Percentiles rank a stretch among this genome's conserved stretches.
phyloP scores from a whole-genome alignment of 2,797 vertebrate species.

The Anabacerthia variegaticeps region DNA sequence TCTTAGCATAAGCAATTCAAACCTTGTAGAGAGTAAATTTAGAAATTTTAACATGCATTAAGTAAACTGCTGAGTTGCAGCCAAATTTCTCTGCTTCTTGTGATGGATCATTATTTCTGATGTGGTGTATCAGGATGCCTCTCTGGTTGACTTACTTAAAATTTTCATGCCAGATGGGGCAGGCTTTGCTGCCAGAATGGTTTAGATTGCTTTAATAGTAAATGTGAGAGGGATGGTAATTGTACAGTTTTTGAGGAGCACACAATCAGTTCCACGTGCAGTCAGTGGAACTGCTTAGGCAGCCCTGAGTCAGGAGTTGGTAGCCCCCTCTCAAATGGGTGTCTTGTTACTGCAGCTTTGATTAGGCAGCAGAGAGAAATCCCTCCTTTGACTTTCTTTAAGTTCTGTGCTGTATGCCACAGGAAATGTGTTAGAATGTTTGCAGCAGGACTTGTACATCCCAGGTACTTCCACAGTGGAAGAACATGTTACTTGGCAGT shows the following conservation, averaged over 20 bases:
- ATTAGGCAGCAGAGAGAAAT: neutral
- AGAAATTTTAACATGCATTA: neutral
- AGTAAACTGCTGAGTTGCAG: neutral
- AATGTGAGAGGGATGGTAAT: neutral
- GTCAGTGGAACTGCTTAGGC: neutral
- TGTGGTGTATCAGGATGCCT: neutral
- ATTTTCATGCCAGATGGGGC: neutral
- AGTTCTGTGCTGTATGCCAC: neutral
- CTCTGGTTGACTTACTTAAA: neutral
- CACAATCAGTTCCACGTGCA: neutral
- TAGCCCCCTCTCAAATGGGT: neutral
- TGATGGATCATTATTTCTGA: conserved; percentile 3
- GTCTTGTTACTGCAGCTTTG: neutral
- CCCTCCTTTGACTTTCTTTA: neutral
- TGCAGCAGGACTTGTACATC: neutral
- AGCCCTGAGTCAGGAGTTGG: neutral
- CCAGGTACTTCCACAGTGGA: neutral
- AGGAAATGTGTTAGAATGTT: neutral
- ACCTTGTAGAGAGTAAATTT: neutral
- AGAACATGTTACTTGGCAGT: neutral
- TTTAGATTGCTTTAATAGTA: neutral
- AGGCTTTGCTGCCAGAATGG: neutral
- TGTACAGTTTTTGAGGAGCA: neutral
- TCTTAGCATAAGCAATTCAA: neutral
- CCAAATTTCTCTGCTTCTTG: neutral